phyloP scores from a whole-genome alignment of 1,140 invertebrate species.

The Lepidurus apus region DNA sequence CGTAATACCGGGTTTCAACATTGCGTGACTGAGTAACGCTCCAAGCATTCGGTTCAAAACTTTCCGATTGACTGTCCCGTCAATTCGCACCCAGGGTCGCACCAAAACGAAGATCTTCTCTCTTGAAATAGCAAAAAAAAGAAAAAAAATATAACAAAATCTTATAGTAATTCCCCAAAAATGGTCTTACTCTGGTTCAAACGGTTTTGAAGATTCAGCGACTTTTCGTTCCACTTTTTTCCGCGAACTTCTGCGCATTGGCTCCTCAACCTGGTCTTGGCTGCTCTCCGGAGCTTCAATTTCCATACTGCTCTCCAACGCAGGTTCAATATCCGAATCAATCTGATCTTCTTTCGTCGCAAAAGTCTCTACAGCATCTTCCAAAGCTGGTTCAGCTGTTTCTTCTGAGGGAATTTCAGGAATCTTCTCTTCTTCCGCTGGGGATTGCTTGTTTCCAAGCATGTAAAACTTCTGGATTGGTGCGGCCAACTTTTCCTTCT shows the following conservation, averaged over 20 bases:
- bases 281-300: neutral
- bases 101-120: conserved; percentile 41
- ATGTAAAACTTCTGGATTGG: neutral
- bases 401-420: conserved; percentile 36
- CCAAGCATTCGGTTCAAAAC: conserved; percentile 64
- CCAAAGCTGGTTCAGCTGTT: neutral
- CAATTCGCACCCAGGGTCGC: conserved; percentile 67
- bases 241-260: neutral
- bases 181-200: conserved; percentile 29
- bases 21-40: conserved; percentile 45
- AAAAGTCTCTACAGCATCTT: neutral
- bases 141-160: neutral
- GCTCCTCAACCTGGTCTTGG: neutral
- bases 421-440: conserved; percentile 34
- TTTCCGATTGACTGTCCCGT: conserved; percentile 63
- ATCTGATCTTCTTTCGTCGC: conserved; percentile 15
- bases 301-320: neutral
- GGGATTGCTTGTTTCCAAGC: conserved; percentile 32
- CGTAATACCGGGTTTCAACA: conserved; percentile 36
- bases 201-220: conserved; percentile 35
- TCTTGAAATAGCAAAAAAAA: neutral
- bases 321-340: neutral
- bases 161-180: neutral
- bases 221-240: conserved; percentile 23
- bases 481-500: conserved; percentile 44